A percentile compares a stretch with the other conserved stretches of the same genome.
These are phyloP conservation scores for Tachysurus vachellii DNA, from an alignment of 2,113 vertebrate genomes.

Conservation along the genomic window DNA sequence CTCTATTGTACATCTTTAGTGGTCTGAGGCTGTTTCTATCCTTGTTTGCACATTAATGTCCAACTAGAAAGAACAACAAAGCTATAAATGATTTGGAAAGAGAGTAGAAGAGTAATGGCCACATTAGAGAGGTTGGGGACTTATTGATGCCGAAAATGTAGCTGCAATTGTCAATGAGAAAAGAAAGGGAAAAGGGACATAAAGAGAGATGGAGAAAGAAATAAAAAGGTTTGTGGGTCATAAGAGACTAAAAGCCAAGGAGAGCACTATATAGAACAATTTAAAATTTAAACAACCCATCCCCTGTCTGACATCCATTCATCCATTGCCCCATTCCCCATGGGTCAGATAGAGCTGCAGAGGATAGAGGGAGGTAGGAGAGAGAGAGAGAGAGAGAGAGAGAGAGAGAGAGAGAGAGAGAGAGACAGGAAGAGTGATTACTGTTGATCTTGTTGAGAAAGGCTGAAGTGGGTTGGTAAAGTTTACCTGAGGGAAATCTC, in stretches of 20 bases:
- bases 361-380: constrained; percentile 27
- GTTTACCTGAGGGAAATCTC: constrained; percentile 27
- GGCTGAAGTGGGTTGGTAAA: background rate
- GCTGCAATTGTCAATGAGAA: constrained; percentile 3
- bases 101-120: background rate
- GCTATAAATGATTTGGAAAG: background rate
- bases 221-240: constrained; percentile 6
- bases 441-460: constrained; percentile 38
- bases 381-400: constrained; percentile 9
- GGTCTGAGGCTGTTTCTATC: background rate
- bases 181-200: background rate
- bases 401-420: background rate
- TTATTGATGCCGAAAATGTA: background rate
- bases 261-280: constrained; percentile 28
- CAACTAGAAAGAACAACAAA: background rate
- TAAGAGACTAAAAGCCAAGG: background rate
- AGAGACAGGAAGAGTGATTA: constrained; percentile 11
- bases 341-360: constrained; percentile 30
- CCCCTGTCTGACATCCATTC: constrained; percentile 32
- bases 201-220: background rate
- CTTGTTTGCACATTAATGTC: constrained; percentile 1
- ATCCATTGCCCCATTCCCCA: constrained; percentile 25
- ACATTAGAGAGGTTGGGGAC: background rate
- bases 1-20: background rate
- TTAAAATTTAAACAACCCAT: constrained; percentile 49